A percentile compares a stretch with the other conserved stretches of the same genome.
Evolutionary conservation across 2,797 vertebrate species (phyloP).

Genomic region (Spheniscus humboldti): DNA sequence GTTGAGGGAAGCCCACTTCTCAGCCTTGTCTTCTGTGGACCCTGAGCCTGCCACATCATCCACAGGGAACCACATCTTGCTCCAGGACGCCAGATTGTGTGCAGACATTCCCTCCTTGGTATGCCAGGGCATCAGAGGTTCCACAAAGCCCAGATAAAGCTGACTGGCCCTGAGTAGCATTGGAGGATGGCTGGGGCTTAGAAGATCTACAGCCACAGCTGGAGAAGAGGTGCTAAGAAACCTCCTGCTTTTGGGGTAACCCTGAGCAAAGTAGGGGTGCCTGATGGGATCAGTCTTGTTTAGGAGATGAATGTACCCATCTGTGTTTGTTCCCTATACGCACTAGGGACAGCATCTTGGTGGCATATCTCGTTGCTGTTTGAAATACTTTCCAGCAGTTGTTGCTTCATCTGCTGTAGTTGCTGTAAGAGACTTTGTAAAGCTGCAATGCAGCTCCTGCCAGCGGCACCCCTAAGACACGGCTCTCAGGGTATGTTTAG

Average conservation of each 20-base stretch:
- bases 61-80: not conserved
- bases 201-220: not conserved
- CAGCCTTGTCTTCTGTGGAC: not conserved
- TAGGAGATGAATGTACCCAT: not conserved
- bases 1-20: not conserved
- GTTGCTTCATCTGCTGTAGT: not conserved
- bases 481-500: not conserved
- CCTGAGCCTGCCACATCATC: not conserved
- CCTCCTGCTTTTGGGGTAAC: not conserved
- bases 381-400: not conserved
- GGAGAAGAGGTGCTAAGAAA: not conserved
- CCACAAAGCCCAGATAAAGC: not conserved
- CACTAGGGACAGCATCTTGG: not conserved
- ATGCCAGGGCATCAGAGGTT: not conserved
- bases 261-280: not conserved
- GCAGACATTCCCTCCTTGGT: not conserved
- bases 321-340: not conserved
- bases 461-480: not conserved
- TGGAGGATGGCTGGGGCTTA: not conserved
- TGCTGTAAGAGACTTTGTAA: not conserved
- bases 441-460: not conserved
- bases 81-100: not conserved
- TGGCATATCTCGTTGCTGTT: not conserved
- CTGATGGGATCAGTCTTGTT: not conserved
- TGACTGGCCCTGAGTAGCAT: not conserved